Percentiles rank a stretch among this genome's conserved stretches.
Conservation (phyloP, 2,888 invertebrate genomes). For the Ectemnius continuus region DNA sequence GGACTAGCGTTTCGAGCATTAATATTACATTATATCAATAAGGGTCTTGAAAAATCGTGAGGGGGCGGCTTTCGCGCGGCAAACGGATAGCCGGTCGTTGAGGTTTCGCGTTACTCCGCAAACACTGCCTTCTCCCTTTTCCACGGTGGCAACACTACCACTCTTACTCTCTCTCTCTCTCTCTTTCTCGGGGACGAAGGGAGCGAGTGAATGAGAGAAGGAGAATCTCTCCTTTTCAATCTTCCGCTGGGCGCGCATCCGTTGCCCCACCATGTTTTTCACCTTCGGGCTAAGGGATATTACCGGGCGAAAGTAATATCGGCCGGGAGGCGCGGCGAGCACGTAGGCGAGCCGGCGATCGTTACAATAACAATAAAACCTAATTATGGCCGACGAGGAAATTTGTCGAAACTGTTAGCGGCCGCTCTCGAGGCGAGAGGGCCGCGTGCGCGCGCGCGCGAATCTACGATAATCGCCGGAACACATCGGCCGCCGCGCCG, state of each 20-base stretch:
- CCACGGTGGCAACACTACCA: too few species aligned
- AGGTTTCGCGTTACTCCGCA: slow-evolving; percentile 76
- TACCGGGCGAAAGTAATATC: slow-evolving; percentile 53
- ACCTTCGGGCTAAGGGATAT: slow-evolving; percentile 62
- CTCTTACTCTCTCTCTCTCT: too few species aligned
- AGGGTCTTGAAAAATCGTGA: slow-evolving; percentile 62
- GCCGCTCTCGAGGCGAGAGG: background rate
- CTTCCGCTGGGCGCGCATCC: slow-evolving; percentile 22
- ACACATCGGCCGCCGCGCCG: background rate
- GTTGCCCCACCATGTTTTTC: slow-evolving; percentile 52
- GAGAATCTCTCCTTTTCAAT: slow-evolving; percentile 46
- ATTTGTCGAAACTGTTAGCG: slow-evolving; percentile 19
- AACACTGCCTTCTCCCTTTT: slow-evolving; percentile 63
- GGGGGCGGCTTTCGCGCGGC: slow-evolving; percentile 56
- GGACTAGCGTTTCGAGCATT: slow-evolving; percentile 60
- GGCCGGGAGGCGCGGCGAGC: slow-evolving; percentile 23
- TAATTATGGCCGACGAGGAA: slow-evolving; percentile 27
- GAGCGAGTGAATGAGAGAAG: too few species aligned
- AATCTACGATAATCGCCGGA: background rate
- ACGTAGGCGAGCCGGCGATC: slow-evolving; percentile 29
- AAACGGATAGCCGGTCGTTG: slow-evolving; percentile 64
- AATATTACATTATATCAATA: slow-evolving; percentile 67
- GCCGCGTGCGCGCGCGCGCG: background rate
- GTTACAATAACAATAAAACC: slow-evolving; percentile 29
- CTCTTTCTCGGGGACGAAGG: background rate